These are phyloP conservation scores for Spodoptera litura DNA, from an alignment of 1,140 invertebrate genomes.

Conservation along the genomic window DNA sequence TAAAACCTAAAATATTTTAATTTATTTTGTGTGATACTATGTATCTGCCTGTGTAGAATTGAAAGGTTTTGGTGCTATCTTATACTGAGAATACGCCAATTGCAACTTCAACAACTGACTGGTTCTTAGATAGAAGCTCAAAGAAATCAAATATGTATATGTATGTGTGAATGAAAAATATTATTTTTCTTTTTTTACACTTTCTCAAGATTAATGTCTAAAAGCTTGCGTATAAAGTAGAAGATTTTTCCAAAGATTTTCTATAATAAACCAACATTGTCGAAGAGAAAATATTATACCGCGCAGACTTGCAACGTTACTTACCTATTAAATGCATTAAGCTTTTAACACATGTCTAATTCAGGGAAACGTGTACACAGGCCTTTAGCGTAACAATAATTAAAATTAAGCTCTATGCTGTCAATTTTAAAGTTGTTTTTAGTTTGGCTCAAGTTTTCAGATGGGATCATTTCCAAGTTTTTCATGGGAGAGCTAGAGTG, in stretches of 20 bases:
- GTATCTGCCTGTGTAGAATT: no score
- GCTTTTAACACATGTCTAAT: slow-evolving; percentile 83
- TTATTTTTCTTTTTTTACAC: no score
- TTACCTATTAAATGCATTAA: slow-evolving; percentile 77
- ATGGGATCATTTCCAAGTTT: slow-evolving; percentile 72
- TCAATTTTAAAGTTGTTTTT: slow-evolving; percentile 57
- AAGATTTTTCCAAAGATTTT: slow-evolving; percentile 31
- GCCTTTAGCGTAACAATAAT: slow-evolving; percentile 49
- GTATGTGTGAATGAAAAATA: no score
- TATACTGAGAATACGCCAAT: no score
- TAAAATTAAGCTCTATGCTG: slow-evolving; percentile 53
- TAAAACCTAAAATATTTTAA: no score
- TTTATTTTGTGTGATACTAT: no score
- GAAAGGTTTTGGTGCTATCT: no score
- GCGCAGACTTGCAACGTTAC: slow-evolving; percentile 43
- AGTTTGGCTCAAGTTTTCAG: slow-evolving; percentile 44
- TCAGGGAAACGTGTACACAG: slow-evolving; percentile 61
- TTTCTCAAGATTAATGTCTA: neutral
- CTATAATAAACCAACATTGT: slow-evolving; percentile 6
- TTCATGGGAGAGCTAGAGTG: slow-evolving; percentile 73
- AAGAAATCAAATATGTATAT: no score
- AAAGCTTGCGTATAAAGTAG: neutral
- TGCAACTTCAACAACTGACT: no score
- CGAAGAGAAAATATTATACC: slow-evolving; percentile 35
- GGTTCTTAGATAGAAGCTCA: no score